Percentiles rank a stretch among this genome's conserved stretches.
Evolutionary conservation across 2,797 vertebrate genomes (phyloP).

Genomic region (Threskiornis aethiopicus): DNA sequence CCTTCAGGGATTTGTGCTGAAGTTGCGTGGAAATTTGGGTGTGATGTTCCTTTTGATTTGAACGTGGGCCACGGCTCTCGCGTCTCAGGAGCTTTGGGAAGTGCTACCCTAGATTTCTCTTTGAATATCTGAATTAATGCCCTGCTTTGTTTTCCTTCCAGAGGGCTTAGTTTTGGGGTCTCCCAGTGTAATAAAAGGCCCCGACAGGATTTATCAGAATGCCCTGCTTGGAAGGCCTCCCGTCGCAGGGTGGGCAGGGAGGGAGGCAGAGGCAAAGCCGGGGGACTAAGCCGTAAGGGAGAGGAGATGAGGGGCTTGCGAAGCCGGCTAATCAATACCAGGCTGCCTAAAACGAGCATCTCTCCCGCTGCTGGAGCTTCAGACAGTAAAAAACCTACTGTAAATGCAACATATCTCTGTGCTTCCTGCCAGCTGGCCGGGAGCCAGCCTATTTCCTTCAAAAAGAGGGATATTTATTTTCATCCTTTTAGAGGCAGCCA

Average conservation of each 20-base stretch:
- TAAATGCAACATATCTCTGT: constrained; percentile 68
- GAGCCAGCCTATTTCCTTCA: constrained; percentile 70
- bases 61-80: accelerated
- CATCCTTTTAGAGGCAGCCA: constrained; percentile 79
- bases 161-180: not conserved
- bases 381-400: constrained; percentile 75
- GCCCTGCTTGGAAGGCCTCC: not conserved
- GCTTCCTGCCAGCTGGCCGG: constrained; percentile 68
- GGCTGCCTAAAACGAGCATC: constrained; percentile 63
- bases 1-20: not conserved
- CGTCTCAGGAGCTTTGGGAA: not conserved
- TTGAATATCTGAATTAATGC: not conserved
- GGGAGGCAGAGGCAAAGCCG: not conserved
- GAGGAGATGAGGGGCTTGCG: constrained; percentile 3
- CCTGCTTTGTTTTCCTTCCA: not conserved
- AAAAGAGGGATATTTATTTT: constrained; percentile 82
- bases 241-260: not conserved
- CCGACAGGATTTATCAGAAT: not conserved
- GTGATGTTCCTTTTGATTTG: not conserved
- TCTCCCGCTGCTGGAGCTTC: constrained; percentile 61
- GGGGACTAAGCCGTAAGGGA: not conserved
- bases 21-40: not conserved
- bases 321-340: constrained; percentile 75
- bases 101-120: not conserved
- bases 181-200: not conserved